Percentiles rank a stretch among this genome's conserved stretches.
phyloP scores from a whole-genome alignment of 2,888 invertebrate genomes.

The Pristionchus fissidentatus region DNA sequence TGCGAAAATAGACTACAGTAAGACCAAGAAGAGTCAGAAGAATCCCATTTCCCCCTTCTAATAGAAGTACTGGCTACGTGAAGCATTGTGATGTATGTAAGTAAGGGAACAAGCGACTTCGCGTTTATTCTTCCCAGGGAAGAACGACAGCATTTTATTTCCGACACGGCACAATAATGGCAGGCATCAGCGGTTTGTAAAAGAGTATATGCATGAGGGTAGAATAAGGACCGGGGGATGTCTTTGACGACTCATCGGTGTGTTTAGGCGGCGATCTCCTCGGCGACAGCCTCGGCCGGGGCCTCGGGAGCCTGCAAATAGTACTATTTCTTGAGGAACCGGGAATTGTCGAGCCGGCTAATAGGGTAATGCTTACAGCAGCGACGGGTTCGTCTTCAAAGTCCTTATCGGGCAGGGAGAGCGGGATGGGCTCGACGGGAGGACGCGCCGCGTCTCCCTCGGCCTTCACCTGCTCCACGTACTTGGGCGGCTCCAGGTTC shows the following conservation, averaged over 20 bases:
- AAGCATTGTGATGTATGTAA: too few relatives aligned
- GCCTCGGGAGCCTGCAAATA: slow-evolving; percentile 2
- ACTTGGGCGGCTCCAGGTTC: slow-evolving; percentile 75
- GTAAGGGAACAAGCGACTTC: too few relatives aligned
- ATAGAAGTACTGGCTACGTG: too few relatives aligned
- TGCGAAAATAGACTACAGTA: background rate
- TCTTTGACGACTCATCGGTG: background rate
- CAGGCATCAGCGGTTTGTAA: slow-evolving; percentile 1
- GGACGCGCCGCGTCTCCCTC: slow-evolving; percentile 73
- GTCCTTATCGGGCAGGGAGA: slow-evolving; percentile 68
- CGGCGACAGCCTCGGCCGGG: slow-evolving; percentile 35
- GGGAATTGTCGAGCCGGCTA: too few relatives aligned
- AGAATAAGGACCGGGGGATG: background rate
- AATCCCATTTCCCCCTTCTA: background rate
- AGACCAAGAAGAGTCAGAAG: background rate
- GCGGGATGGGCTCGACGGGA: slow-evolving; percentile 71
- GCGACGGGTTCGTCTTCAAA: slow-evolving; percentile 53
- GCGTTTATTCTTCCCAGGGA: background rate
- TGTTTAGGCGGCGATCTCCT: slow-evolving; percentile 42
- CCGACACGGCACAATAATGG: slow-evolving; percentile 6
- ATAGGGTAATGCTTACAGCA: too few relatives aligned
- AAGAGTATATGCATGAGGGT: background rate
- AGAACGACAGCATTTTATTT: slow-evolving; percentile 14
- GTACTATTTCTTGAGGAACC: background rate
- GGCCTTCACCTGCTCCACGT: slow-evolving; percentile 74